Conservation (phyloP, 2,888 invertebrate genomes). For the Sphaeridia pumilis region DNA sequence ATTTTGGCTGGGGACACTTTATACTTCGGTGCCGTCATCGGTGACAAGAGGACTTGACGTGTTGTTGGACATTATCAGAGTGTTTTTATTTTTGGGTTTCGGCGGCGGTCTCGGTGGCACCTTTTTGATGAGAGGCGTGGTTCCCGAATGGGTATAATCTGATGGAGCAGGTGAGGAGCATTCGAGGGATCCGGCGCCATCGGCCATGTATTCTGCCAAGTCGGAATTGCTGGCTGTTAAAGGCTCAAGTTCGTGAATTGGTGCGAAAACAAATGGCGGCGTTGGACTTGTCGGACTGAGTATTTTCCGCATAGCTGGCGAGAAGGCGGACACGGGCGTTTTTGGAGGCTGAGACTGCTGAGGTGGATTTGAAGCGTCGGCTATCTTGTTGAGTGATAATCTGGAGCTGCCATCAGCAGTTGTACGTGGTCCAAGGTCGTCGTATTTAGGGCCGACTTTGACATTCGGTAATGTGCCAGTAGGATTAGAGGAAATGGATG, state of each 20-base stretch:
- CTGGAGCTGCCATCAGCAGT: constrained; percentile 81
- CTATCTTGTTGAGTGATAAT: constrained; percentile 66
- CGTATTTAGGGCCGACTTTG: constrained; percentile 65
- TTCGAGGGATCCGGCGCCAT: constrained; percentile 5
- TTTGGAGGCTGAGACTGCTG: no score
- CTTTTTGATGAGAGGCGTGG: constrained; percentile 16
- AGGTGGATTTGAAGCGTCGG: constrained; percentile 19
- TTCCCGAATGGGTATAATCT: constrained; percentile 9
- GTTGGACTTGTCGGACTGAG: constrained; percentile 16
- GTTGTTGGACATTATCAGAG: no score
- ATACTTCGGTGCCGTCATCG: no score
- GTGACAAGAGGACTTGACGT: no score
- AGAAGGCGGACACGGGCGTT: constrained; percentile 9
- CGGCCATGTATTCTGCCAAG: constrained; percentile 3
- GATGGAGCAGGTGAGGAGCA: constrained; percentile 2
- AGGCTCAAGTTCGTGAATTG: constrained; percentile 25
- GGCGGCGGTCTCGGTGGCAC: constrained; percentile 36
- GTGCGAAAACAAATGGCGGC: constrained; percentile 23
- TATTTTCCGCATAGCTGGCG: constrained; percentile 15
- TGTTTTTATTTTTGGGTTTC: no score
- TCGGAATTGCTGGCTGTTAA: constrained; percentile 2
- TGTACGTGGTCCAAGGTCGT: constrained; percentile 80
- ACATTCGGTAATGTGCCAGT: constrained; percentile 40
- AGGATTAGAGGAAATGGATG: constrained; percentile 23
- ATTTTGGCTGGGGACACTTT: no score